Conservation (phyloP, 1,140 invertebrate species). For the Scaptodrosophila lebanonensis region DNA sequence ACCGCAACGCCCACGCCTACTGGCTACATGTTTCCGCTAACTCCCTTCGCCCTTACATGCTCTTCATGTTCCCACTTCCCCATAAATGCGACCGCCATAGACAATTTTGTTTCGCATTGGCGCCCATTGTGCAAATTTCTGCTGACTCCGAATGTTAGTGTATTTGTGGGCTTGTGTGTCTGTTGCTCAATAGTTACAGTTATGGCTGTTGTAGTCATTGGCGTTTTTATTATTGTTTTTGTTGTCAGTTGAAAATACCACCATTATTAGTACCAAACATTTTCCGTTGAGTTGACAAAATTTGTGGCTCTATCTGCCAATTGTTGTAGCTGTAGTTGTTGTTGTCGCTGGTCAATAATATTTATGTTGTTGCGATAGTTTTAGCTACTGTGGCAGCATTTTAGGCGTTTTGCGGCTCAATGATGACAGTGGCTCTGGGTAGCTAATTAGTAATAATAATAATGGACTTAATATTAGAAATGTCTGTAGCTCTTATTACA, state of each 20-base stretch:
- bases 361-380: slow-evolving; percentile 36
- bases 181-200: slow-evolving; percentile 30
- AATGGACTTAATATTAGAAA: too few relatives aligned
- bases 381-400: slow-evolving; percentile 25
- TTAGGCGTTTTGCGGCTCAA: slow-evolving; percentile 17
- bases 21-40: not conserved
- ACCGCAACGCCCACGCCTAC: slow-evolving; percentile 2
- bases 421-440: too few relatives aligned
- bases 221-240: slow-evolving; percentile 5
- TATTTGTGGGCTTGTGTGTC: too few relatives aligned
- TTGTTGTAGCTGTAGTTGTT: too few relatives aligned
- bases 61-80: not conserved
- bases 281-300: slow-evolving; percentile 47
- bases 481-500: too few relatives aligned
- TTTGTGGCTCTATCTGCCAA: slow-evolving; percentile 6
- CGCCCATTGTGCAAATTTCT: slow-evolving; percentile 6
- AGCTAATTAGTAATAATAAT: slow-evolving; percentile 39
- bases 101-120: not conserved
- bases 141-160: slow-evolving; percentile 32
- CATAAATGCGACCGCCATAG: slow-evolving; percentile 5
- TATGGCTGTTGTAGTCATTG: slow-evolving; percentile 16
- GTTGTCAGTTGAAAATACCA: slow-evolving; percentile 3
- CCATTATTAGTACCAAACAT: slow-evolving; percentile 27
- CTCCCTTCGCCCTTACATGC: too few relatives aligned
- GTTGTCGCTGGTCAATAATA: slow-evolving; percentile 14